phyloP scores from a whole-genome alignment of 2,797 vertebrate species.

The Sciurus carolinensis region DNA sequence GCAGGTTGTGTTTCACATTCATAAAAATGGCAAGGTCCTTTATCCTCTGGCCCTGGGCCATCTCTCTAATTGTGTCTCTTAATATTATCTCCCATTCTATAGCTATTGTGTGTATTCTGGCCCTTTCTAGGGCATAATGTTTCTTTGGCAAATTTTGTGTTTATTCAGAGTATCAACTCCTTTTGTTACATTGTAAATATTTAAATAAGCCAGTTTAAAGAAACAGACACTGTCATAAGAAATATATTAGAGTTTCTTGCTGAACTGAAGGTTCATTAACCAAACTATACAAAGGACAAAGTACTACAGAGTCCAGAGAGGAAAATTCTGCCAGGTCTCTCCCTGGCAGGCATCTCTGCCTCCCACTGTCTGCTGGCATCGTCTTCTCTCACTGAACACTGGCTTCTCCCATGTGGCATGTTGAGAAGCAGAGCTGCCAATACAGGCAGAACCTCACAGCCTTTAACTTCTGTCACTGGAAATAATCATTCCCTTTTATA shows the following conservation, averaged over 20 bases:
- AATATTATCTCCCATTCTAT: neutral
- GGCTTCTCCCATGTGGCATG: constrained; percentile 59
- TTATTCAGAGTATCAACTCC: neutral
- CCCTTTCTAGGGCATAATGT: neutral
- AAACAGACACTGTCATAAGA: neutral
- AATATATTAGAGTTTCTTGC: neutral
- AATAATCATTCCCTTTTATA: constrained; percentile 35
- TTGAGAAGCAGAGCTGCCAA: constrained; percentile 59
- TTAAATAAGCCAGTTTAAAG: neutral
- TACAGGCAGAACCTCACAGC: neutral
- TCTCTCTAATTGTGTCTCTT: constrained; percentile 27
- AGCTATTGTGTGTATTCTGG: neutral
- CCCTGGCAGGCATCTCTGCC: constrained; percentile 16
- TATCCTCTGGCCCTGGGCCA: neutral
- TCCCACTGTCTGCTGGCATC: constrained; percentile 61
- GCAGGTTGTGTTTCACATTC: neutral
- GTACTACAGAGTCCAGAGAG: neutral
- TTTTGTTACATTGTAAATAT: neutral
- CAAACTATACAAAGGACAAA: neutral
- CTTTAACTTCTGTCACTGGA: constrained; percentile 60
- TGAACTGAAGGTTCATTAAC: neutral
- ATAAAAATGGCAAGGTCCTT: neutral
- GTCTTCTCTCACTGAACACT: neutral
- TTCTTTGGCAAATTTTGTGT: neutral
- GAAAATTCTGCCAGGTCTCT: constrained; percentile 40